Conservation (phyloP, 2,797 vertebrate genomes). For the Gastrophryne carolinensis region DNA sequence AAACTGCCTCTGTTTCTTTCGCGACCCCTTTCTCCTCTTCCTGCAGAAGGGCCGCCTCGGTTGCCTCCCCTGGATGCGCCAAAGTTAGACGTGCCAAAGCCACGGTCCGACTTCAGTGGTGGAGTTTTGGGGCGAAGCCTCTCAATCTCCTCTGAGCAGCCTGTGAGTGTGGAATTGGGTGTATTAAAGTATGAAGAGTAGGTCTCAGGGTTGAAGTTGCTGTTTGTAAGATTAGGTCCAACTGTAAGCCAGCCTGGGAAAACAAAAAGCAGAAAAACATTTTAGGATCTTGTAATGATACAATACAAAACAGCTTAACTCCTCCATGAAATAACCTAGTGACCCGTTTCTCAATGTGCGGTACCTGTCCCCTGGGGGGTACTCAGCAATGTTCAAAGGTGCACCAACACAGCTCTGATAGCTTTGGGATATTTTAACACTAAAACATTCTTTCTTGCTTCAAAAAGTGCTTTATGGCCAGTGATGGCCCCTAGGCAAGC, state of each 20-base stretch:
- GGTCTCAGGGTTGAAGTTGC: slow-evolving; percentile 93
- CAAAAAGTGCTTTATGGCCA: too few relatives aligned
- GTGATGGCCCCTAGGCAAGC: too few relatives aligned
- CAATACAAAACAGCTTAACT: too few relatives aligned
- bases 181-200: slow-evolving; percentile 83
- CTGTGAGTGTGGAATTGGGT: slow-evolving; percentile 83
- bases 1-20: slow-evolving; percentile 94
- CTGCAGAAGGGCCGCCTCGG: slow-evolving; percentile 80
- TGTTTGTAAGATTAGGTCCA: slow-evolving; percentile 94
- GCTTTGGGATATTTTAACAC: too few relatives aligned
- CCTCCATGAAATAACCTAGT: too few relatives aligned
- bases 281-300: too few relatives aligned
- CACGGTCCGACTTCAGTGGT: slow-evolving; percentile 85
- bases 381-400: too few relatives aligned
- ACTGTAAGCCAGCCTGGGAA: slow-evolving; percentile 93
- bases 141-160: slow-evolving; percentile 96
- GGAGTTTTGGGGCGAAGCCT: slow-evolving; percentile 94
- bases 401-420: too few relatives aligned
- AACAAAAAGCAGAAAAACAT: too few relatives aligned
- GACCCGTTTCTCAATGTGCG: too few relatives aligned
- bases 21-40: slow-evolving; percentile 87
- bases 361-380: too few relatives aligned
- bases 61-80: slow-evolving; percentile 85
- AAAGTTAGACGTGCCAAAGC: slow-evolving; percentile 77
- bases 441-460: too few relatives aligned